Percentiles rank a stretch among this genome's conserved stretches.
These are phyloP conservation scores for Saturnia pavonia DNA, from an alignment of 2,888 invertebrate genomes.

Conservation along the genomic window DNA sequence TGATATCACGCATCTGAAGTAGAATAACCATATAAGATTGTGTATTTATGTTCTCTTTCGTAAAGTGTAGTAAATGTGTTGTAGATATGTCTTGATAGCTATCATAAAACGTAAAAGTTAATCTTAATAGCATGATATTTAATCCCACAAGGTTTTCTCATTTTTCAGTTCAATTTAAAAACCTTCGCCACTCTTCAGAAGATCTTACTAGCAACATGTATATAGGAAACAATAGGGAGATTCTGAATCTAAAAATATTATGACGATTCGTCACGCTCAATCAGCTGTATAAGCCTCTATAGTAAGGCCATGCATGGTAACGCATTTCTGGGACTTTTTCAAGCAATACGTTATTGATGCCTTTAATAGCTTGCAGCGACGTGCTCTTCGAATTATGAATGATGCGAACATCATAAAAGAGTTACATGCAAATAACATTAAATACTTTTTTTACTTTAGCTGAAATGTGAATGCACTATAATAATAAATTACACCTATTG, in stretches of 20 bases:
- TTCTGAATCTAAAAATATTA: too few relatives aligned
- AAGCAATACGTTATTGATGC: neutral
- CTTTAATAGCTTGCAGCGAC: neutral
- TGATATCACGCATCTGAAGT: constrained; percentile 2
- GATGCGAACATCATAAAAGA: neutral
- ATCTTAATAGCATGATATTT: too few relatives aligned
- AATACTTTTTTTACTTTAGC: too few relatives aligned
- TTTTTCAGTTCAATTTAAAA: too few relatives aligned
- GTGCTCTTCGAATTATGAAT: neutral
- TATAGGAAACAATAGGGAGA: too few relatives aligned
- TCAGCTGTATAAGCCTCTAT: too few relatives aligned
- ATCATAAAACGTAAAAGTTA: neutral
- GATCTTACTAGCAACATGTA: too few relatives aligned
- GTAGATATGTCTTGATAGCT: neutral
- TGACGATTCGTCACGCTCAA: too few relatives aligned
- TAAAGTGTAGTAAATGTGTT: neutral
- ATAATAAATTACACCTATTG: neutral
- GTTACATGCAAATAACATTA: too few relatives aligned
- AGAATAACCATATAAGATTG: neutral
- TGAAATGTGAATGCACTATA: neutral
- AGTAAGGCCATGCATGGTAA: neutral
- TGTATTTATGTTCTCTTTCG: neutral
- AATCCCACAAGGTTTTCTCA: too few relatives aligned
- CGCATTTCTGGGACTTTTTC: neutral
- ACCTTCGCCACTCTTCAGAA: too few relatives aligned